Conservation (phyloP, 2,888 invertebrate species). For the Hetaerina titia region DNA sequence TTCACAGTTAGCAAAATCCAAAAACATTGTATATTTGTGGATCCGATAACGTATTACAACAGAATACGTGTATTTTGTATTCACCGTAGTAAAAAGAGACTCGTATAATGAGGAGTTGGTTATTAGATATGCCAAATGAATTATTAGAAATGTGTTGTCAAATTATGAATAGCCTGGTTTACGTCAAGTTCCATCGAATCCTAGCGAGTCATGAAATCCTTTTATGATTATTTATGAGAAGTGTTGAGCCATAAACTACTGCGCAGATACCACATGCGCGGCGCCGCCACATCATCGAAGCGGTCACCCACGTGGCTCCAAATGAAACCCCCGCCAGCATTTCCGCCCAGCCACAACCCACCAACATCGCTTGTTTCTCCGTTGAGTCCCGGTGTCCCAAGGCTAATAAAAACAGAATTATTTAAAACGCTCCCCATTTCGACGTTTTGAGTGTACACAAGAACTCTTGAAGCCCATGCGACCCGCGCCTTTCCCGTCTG, state of each 20-base stretch:
- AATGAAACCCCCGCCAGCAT: not conserved
- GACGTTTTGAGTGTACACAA: not conserved
- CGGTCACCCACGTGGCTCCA: not conserved
- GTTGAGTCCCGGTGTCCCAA: not conserved
- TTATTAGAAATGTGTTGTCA: no score
- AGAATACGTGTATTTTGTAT: no score
- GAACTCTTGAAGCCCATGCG: not conserved
- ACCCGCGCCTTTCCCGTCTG: not conserved
- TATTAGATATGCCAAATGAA: no score
- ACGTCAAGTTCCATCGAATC: no score
- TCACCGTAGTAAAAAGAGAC: no score
- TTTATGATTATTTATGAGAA: not conserved
- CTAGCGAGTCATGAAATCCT: no score
- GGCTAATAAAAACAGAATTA: not conserved
- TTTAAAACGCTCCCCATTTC: not conserved
- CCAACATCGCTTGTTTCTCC: not conserved
- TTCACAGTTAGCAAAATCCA: no score
- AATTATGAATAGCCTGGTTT: no score
- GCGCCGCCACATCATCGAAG: not conserved
- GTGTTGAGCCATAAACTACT: not conserved
- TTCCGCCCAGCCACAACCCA: not conserved
- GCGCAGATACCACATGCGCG: not conserved
- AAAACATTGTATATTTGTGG: no score
- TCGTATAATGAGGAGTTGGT: no score
- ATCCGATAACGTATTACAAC: no score